phyloP scores from a whole-genome alignment of 2,113 vertebrate species.

The Syngnathus floridae region DNA sequence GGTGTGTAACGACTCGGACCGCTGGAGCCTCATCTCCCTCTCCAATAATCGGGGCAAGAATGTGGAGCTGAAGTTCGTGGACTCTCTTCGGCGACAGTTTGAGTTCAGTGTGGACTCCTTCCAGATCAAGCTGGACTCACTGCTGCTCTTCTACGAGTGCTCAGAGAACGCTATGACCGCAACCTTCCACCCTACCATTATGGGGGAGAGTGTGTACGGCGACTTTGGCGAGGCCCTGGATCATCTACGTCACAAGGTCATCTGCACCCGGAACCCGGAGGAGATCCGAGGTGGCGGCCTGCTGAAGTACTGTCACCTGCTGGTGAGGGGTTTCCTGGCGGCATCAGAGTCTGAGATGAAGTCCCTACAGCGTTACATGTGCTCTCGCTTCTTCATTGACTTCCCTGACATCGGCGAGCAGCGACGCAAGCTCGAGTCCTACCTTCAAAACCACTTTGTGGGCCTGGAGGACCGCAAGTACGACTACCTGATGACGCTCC shows the following conservation, averaged over 20 bases:
- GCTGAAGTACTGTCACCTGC: constrained; percentile 97
- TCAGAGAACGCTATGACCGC: constrained; percentile 95
- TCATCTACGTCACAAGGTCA: constrained; percentile 92
- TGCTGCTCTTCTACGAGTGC: constrained; percentile 96
- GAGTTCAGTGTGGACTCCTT: constrained; percentile 99
- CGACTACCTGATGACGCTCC: constrained; percentile 97
- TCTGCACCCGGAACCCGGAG: constrained; percentile 94
- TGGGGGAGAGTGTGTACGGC: constrained; percentile 95
- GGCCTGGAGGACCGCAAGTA: constrained; percentile 99
- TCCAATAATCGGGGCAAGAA: constrained; percentile 99
- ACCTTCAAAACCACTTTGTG: constrained; percentile 99
- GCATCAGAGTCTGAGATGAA: constrained; percentile 92
- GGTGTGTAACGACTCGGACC: constrained; percentile 96
- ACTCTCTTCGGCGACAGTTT: constrained; percentile 94
- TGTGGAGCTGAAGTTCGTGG: constrained; percentile 98
- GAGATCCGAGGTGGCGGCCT: constrained; percentile 97
- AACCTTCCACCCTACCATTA: constrained; percentile 94
- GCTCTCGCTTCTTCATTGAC: constrained; percentile 98
- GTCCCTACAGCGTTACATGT: constrained; percentile 98
- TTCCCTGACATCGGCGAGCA: constrained; percentile 97
- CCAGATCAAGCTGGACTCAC: constrained; percentile 97
- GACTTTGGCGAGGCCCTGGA: constrained; percentile 91
- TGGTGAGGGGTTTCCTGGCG: constrained; percentile 91
- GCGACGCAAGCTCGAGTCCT: constrained; percentile 96
- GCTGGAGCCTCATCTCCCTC: constrained; percentile 98